Conservation (phyloP, 2,888 invertebrate genomes). For the Callimorpha dominula region DNA sequence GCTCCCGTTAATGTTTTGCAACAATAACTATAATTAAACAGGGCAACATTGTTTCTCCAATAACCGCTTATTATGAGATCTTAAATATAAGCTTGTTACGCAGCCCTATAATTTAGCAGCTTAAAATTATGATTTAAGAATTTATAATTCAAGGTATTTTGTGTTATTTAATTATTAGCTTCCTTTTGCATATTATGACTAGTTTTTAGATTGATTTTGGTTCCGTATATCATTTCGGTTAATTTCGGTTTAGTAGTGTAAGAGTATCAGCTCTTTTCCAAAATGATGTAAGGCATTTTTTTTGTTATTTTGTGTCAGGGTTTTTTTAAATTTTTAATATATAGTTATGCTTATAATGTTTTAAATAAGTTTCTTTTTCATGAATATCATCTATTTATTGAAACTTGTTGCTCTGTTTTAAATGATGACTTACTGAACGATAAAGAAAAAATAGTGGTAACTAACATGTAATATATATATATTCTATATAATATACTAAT, state of each 20-base stretch:
- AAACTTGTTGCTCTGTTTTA: too few relatives aligned
- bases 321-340: too few relatives aligned
- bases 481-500: too few relatives aligned
- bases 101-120: constrained; percentile 69
- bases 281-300: too few relatives aligned
- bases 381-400: not conserved
- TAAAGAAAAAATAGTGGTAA: too few relatives aligned
- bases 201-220: constrained; percentile 18
- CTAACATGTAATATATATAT: too few relatives aligned
- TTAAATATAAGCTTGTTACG: constrained; percentile 63
- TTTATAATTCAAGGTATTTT: constrained; percentile 53
- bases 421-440: too few relatives aligned
- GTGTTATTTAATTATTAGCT: constrained; percentile 51
- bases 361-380: not conserved
- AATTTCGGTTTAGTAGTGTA: too few relatives aligned
- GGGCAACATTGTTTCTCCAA: constrained; percentile 66
- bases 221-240: not conserved
- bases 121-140: constrained; percentile 65
- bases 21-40: constrained; percentile 62
- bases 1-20: constrained; percentile 66
- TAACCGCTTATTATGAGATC: constrained; percentile 69
- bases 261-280: too few relatives aligned
- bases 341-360: not conserved
- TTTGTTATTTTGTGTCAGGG: too few relatives aligned
- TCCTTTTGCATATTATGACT: constrained; percentile 42